Evolutionary conservation across 2,797 vertebrate genomes (phyloP), one percentile per base, ranked within the genome.

Genomic region (Meda fulgida): DNA sequence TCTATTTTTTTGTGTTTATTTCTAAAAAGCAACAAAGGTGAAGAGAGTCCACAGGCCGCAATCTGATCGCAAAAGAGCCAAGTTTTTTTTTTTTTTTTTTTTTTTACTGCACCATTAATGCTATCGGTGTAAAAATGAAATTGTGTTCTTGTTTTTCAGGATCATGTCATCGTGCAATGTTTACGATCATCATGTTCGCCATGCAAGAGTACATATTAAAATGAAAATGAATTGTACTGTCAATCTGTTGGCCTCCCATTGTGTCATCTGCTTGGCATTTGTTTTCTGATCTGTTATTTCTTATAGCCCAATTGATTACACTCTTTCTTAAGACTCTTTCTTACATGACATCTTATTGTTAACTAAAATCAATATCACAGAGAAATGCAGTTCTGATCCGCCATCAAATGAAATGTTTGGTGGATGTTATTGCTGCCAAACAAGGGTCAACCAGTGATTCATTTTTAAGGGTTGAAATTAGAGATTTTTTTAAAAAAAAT

Each of bases 1-100:
- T 18, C 23, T 19, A 18, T n/a, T 51, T 16, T 26, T 77, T 66
- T 85, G 14, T 34, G 73, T 89, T 77, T 38, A 34, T 66, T 92
- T 89, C 86, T 91, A 90, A 69, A 51, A 75, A 89, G 67, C 79
- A 90, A 92, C 87, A 88, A 89, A 89, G 90, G 91, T 73, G 78
- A 65, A 83, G 14, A 70, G 89, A 8, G 51, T 72, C 85, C 67
- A 26, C 82, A 81, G 87, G 88, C 51, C 23, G 65, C 19, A 84
- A 80, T 84, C 34, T 58, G 69, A 85, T 87, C 78, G 43, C 85
- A 87, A 81, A 60, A 86, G 78, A 55, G 75, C 73, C 8, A 0
- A 31, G 34, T 11, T 13, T 43, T 4, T 46, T 1, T 4, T 43
- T 43, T 43, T 13, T 13, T 46, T 81, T 58, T 40, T 23, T 48